phyloP scores from a whole-genome alignment of 2,888 invertebrate species.

The Hipparchia sbordonii region DNA sequence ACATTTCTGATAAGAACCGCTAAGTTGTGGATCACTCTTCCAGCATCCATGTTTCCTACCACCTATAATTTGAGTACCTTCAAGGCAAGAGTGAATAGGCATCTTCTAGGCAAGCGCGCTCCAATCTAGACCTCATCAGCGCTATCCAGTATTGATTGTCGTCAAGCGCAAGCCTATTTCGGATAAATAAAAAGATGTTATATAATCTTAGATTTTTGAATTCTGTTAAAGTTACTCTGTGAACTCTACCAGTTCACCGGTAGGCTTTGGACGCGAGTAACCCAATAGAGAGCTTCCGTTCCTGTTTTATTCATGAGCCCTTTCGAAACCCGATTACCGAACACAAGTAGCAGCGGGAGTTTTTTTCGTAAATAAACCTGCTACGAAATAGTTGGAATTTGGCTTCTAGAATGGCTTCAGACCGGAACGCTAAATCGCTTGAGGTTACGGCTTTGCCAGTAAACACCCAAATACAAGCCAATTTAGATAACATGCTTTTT shows the following conservation, averaged over 20 bases:
- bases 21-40: too few relatives aligned
- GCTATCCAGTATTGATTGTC: too few relatives aligned
- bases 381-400: slow-evolving; percentile 2
- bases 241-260: not conserved
- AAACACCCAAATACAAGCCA: slow-evolving; percentile 7
- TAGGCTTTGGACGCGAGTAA: slow-evolving; percentile 12
- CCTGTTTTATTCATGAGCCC: slow-evolving; percentile 22
- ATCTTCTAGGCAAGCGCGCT: too few relatives aligned
- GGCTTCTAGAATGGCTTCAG: not conserved
- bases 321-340: slow-evolving; percentile 17
- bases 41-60: too few relatives aligned
- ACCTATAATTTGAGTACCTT: too few relatives aligned
- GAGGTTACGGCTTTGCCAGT: slow-evolving; percentile 6
- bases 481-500: slow-evolving; percentile 7
- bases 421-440: slow-evolving; percentile 4
- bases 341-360: slow-evolving; percentile 12
- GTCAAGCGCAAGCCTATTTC: too few relatives aligned
- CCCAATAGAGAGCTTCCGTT: slow-evolving; percentile 17
- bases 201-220: not conserved
- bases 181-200: too few relatives aligned
- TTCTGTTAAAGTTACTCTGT: not conserved
- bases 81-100: too few relatives aligned
- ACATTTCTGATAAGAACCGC: too few relatives aligned
- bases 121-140: too few relatives aligned
- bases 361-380: slow-evolving; percentile 7